Evolutionary conservation across 2,797 vertebrate genomes (phyloP).

Genomic region (Hylomyscus alleni): DNA sequence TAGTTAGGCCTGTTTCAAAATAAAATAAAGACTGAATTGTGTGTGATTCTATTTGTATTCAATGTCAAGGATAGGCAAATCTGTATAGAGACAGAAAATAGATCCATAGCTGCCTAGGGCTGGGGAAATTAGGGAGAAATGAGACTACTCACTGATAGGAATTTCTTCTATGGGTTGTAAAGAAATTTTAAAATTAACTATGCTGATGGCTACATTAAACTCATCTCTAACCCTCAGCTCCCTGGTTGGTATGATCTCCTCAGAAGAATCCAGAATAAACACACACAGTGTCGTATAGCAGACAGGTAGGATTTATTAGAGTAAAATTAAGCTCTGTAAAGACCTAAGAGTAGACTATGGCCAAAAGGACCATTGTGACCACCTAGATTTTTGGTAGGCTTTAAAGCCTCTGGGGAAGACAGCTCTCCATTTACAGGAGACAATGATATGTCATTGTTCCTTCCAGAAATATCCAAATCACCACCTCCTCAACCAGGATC

Average conservation of each 20-base stretch:
- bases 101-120: background rate
- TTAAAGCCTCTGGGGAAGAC: background rate
- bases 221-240: background rate
- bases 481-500: background rate
- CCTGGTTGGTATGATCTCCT: background rate
- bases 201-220: background rate
- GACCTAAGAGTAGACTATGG: background rate
- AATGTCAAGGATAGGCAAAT: background rate
- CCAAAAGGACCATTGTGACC: background rate
- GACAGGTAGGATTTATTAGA: background rate
- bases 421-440: background rate
- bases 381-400: background rate
- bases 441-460: background rate
- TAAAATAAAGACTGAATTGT: background rate
- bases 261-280: background rate
- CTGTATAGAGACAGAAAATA: background rate
- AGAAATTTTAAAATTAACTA: constrained; percentile 27
- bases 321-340: background rate
- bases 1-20: background rate
- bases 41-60: background rate
- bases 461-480: background rate
- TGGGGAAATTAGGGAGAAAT: background rate
- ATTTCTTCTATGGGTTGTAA: background rate
- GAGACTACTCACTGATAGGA: background rate
- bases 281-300: background rate